Percentiles rank a stretch among this genome's conserved stretches.
Evolutionary conservation across 2,113 vertebrate genomes (phyloP).

Genomic region (Gasterosteus aculeatus): DNA sequence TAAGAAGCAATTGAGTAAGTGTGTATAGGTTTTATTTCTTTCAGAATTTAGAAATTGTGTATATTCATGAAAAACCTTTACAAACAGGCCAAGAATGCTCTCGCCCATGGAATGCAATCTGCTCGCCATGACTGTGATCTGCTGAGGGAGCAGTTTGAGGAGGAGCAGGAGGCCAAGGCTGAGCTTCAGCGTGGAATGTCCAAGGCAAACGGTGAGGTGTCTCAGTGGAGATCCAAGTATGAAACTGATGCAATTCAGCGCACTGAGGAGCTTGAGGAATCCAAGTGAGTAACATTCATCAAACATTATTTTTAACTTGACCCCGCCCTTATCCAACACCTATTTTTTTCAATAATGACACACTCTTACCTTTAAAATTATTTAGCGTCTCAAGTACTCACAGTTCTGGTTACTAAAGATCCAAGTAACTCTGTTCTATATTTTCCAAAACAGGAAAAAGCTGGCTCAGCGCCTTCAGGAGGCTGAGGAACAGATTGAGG

Average conservation of each 20-base stretch:
- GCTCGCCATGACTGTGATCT: conserved; percentile 81
- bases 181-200: conserved; percentile 79
- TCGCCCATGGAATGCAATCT: conserved; percentile 77
- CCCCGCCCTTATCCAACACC: too few species aligned
- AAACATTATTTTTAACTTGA: too few species aligned
- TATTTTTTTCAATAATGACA: too few species aligned
- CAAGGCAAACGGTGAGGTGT: conserved; percentile 79
- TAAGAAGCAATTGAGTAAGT: conserved; percentile 9
- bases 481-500: conserved; percentile 38
- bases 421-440: conserved; percentile 35
- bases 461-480: not conserved
- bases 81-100: conserved; percentile 73
- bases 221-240: conserved; percentile 88
- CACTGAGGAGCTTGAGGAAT: conserved; percentile 87
- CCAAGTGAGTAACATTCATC: conserved; percentile 75
- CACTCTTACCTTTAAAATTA: too few species aligned
- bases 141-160: conserved; percentile 81
- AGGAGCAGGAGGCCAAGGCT: conserved; percentile 79
- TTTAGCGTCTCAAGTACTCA: too few species aligned
- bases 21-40: not conserved
- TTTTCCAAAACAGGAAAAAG: not conserved
- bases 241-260: conserved; percentile 88
- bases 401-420: too few species aligned
- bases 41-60: not conserved
- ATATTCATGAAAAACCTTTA: conserved; percentile 16